Evolutionary conservation across 2,888 invertebrate species (phyloP).

Genomic region (Gasteruption jaculator): DNA sequence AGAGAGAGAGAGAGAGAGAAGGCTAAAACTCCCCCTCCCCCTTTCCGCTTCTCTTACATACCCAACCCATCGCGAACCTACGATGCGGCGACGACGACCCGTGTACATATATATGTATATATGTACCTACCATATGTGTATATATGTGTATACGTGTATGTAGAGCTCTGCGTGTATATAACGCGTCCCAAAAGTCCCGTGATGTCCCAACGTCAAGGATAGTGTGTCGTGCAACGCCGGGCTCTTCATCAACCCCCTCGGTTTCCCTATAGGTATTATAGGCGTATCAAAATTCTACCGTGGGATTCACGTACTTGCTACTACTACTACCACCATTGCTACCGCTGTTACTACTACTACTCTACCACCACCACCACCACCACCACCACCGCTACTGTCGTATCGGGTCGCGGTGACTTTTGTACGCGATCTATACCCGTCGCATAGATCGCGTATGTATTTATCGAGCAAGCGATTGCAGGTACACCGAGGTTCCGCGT

Average conservation of each 20-base stretch:
- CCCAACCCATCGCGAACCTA: constrained; percentile 46
- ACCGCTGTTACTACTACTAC: background rate
- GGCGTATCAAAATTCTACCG: no score
- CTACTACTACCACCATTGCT: no score
- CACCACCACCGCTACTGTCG: background rate
- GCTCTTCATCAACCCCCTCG: no score
- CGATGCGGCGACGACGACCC: constrained; percentile 35
- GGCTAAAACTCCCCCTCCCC: constrained; percentile 20
- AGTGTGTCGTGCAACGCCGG: no score
- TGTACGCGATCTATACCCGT: no score
- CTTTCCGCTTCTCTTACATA: constrained; percentile 40
- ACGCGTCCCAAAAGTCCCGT: constrained; percentile 41
- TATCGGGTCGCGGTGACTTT: background rate
- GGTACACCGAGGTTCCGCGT: no score
- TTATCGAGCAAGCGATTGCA: no score
- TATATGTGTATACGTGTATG: constrained; percentile 2
- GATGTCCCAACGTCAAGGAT: no score
- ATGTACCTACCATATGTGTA: constrained; percentile 15
- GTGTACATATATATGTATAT: constrained; percentile 24
- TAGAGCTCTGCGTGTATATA: constrained; percentile 25
- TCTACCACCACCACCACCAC: background rate
- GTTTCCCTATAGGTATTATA: no score
- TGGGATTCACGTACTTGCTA: no score
- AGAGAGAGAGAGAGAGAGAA: constrained; percentile 18
- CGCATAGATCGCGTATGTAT: no score